A percentile compares a stretch with the other conserved stretches of the same genome.
Conservation (phyloP, 2,113 vertebrate genomes). For the Natator depressus region DNA sequence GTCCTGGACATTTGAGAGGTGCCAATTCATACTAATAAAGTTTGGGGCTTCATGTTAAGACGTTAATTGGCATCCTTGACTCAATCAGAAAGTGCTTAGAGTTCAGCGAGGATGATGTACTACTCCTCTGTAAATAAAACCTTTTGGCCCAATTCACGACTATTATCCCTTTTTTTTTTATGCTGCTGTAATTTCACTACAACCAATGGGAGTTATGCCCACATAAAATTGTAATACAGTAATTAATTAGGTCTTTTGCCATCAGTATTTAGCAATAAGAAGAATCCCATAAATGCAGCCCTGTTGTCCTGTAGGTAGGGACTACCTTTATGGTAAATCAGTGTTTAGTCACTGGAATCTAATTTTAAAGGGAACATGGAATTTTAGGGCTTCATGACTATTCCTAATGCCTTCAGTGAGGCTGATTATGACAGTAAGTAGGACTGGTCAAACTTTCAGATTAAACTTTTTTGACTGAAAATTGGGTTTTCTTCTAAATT, state of each 20-base stretch:
- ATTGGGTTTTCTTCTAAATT: no score
- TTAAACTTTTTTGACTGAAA: no score
- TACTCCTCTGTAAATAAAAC: not conserved
- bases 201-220: not conserved
- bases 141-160: not conserved
- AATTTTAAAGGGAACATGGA: no score
- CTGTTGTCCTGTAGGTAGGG: no score
- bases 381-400: no score
- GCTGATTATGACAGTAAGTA: no score
- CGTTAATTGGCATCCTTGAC: not conserved
- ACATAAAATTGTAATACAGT: not conserved
- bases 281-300: no score
- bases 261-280: not conserved
- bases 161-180: no score
- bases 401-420: no score
- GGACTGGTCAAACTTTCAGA: no score
- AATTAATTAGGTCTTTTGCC: not conserved
- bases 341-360: no score
- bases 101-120: not conserved
- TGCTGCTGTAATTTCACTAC: not conserved
- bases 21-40: not conserved
- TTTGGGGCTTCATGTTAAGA: not conserved
- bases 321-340: no score
- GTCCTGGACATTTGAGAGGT: not conserved
- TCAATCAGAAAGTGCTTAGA: not conserved